Evolutionary conservation across 2,888 invertebrate species (phyloP).

Genomic region (Caenorhabditis becei): DNA sequence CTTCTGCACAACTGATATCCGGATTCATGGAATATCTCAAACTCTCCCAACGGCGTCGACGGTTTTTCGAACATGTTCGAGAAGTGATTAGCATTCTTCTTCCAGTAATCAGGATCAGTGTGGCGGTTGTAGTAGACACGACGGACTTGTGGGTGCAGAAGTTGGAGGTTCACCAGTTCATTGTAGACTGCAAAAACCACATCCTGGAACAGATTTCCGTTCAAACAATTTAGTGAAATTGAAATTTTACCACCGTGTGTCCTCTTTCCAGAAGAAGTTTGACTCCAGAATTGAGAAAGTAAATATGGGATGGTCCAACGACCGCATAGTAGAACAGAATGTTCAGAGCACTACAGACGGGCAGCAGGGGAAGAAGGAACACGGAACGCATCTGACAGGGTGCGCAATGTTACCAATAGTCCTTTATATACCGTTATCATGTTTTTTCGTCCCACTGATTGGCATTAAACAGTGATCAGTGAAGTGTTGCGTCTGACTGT

Average conservation of each 20-base stretch:
- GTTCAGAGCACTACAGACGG: neutral
- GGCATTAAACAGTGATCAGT: neutral
- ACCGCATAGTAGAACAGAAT: constrained; percentile 35
- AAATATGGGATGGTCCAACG: constrained; percentile 36
- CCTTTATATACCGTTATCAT: neutral
- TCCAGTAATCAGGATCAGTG: constrained; percentile 33
- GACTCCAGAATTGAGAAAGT: constrained; percentile 20
- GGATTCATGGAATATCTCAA: constrained; percentile 36
- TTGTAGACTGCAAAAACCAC: constrained; percentile 42
- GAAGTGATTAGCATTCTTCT: constrained; percentile 35
- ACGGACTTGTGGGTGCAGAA: constrained; percentile 11
- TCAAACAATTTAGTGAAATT: too few relatives aligned
- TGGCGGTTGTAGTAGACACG: constrained; percentile 21
- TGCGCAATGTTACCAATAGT: neutral
- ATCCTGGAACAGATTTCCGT: constrained; percentile 12
- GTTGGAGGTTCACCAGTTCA: constrained; percentile 10
- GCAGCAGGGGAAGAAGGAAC: constrained; percentile 6
- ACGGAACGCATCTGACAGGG: constrained; percentile 7
- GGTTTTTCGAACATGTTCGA: constrained; percentile 36
- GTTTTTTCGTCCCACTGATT: neutral
- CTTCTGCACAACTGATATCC: constrained; percentile 35
- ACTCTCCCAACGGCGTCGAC: constrained; percentile 15
- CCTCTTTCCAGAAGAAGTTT: constrained; percentile 6
- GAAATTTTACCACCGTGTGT: constrained; percentile 21
- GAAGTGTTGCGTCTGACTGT: neutral